phyloP scores from a whole-genome alignment of 2,797 vertebrate genomes.

The Hydrolagus colliei region DNA sequence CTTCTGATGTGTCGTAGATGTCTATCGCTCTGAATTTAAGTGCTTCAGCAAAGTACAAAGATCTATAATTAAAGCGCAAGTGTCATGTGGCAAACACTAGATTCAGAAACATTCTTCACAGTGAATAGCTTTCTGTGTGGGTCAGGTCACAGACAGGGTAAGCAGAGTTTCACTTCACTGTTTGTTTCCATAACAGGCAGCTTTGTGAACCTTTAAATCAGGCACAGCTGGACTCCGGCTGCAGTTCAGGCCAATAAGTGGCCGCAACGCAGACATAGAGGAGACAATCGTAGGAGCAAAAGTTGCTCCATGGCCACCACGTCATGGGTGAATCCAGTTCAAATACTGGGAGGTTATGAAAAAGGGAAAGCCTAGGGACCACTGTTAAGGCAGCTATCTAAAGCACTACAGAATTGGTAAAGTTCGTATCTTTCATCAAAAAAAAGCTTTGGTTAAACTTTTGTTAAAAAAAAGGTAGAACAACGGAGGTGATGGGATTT shows the following conservation, averaged over 20 bases:
- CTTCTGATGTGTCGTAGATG: neutral
- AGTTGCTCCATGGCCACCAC: too few species aligned
- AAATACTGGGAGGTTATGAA: too few species aligned
- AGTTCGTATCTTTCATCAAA: too few species aligned
- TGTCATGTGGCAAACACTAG: neutral
- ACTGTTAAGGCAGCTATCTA: too few species aligned
- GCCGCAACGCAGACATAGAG: slow-evolving; percentile 32
- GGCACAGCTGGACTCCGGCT: slow-evolving; percentile 39
- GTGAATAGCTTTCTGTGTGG: neutral
- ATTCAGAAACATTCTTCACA: neutral
- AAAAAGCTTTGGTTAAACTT: too few species aligned
- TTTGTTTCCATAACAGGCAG: slow-evolving; percentile 41
- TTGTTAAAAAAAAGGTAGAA: too few species aligned
- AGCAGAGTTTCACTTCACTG: slow-evolving; percentile 38
- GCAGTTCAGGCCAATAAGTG: slow-evolving; percentile 35
- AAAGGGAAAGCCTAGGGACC: too few species aligned
- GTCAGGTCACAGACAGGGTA: neutral
- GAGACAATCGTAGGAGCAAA: slow-evolving; percentile 40
- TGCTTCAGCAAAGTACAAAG: neutral
- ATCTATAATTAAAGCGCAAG: neutral
- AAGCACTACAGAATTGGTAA: too few species aligned
- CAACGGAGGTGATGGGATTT: too few species aligned
- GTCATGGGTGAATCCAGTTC: too few species aligned
- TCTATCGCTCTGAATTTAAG: neutral
- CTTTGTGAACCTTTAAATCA: slow-evolving; percentile 36